Conservation (phyloP, 2,888 invertebrate genomes). For the Papilio demoleus region DNA sequence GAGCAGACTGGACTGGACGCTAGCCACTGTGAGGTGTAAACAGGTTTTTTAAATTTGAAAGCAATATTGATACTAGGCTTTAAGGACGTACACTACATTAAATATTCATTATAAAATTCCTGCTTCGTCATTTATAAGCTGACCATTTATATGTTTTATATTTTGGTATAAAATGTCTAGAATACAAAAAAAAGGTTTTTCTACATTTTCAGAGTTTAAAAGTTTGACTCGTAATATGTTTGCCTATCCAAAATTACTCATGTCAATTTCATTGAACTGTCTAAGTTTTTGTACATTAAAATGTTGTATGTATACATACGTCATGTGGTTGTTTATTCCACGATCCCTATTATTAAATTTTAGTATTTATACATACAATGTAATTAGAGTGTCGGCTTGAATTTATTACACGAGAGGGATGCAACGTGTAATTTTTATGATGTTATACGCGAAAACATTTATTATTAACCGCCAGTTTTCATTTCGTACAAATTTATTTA, state of each 20-base stretch:
- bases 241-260: background rate
- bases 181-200: no score
- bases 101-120: constrained; percentile 8
- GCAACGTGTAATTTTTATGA: constrained; percentile 64
- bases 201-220: no score
- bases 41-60: constrained; percentile 40
- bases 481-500: no score
- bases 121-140: constrained; percentile 4
- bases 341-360: constrained; percentile 36
- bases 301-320: background rate
- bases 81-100: background rate
- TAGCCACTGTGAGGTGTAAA: constrained; percentile 23
- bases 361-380: constrained; percentile 64
- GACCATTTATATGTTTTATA: background rate
- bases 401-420: constrained; percentile 59
- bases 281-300: background rate
- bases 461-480: constrained; percentile 44
- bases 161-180: no score
- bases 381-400: constrained; percentile 64
- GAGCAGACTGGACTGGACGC: constrained; percentile 44
- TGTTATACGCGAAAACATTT: constrained; percentile 56
- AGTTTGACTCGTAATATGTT: background rate
- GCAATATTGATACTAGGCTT: constrained; percentile 21
- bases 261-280: background rate
- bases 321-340: constrained; percentile 9